Evolutionary conservation across 2,888 invertebrate species (phyloP), one percentile per base, ranked within the genome.

Genomic region (Limnephilus auricula): DNA sequence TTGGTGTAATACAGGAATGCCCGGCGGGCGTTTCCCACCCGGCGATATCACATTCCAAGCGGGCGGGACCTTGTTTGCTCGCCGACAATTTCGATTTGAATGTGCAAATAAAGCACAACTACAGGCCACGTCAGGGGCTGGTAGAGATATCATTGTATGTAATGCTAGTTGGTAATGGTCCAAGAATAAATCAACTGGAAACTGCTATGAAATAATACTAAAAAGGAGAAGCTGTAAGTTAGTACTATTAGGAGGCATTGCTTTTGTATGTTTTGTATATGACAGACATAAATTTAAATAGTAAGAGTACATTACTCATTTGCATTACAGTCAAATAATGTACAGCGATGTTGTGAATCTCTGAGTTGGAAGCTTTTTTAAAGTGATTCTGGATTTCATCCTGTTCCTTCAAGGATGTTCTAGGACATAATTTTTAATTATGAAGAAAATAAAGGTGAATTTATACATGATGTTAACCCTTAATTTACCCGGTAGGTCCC

Each of bases 51-150:
- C 90, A 90, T 90, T 90, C 90, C 87, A 65, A 90, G 88, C 85
- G 90, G 90, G 85, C 90, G 31, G 32, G 45, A n/a, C 85, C 84
- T 89, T 92, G 92, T 92, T 92, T 92, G 89, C 92, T 91, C 91
- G 90, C 91, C 89, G 92, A 91, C 92, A 90, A 92, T 92, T 92
- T 92, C 92, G 92, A 92, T 92, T 92, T 92, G 92, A 90, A 88
- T 92, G 92, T 89, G 92, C 92, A 92, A 92, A 92, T 92, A 92
- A 87, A 91, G 78, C 84, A 32, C 87, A n/a, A 37, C 87, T 34
- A 78, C 87, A 79, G 10, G n/a, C 85, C 25, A 65, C 65, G 65
- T 65, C 30, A 31, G 31, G 80, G 30, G 31, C 2, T 79, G 31
- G 79, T 80, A 13, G 80, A 80, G 80, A 32, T 32, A 32, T 80